Conservation (phyloP, 2,888 invertebrate species). For the Trichacis sp. region DNA sequence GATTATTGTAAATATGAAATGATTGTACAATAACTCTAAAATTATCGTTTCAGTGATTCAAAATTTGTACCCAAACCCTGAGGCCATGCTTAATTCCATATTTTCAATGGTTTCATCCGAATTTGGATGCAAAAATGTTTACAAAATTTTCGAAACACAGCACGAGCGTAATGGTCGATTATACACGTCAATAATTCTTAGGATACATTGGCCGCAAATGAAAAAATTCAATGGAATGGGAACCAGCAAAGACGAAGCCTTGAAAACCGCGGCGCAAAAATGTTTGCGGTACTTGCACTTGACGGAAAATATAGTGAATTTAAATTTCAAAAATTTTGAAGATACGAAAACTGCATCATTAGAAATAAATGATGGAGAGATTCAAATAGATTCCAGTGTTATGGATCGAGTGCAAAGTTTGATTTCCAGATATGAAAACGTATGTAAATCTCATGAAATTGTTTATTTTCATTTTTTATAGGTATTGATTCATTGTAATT, state of each 20-base stretch:
- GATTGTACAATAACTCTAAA: too few species aligned
- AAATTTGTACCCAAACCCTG: constrained; percentile 70
- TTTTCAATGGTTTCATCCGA: constrained; percentile 69
- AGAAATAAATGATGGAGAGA: too few species aligned
- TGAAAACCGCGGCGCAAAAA: constrained; percentile 71
- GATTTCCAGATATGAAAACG: constrained; percentile 68
- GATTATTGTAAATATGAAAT: too few species aligned
- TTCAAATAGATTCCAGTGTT: constrained; percentile 64
- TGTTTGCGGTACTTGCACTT: constrained; percentile 72
- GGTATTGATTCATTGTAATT: too few species aligned
- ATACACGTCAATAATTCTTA: constrained; percentile 56
- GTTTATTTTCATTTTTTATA: too few species aligned
- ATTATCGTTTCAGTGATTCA: constrained; percentile 45
- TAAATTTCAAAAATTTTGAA: background rate
- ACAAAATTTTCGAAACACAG: constrained; percentile 24
- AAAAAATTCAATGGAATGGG: constrained; percentile 71
- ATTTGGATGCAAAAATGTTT: constrained; percentile 64
- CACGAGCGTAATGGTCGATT: background rate
- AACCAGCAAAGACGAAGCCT: constrained; percentile 72
- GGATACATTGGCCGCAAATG: constrained; percentile 73
- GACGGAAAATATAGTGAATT: constrained; percentile 69
- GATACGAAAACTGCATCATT: constrained; percentile 54
- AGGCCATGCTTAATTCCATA: constrained; percentile 70
- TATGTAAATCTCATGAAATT: too few species aligned
- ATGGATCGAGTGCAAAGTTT: constrained; percentile 68